A percentile compares a stretch with the other conserved stretches of the same genome.
Evolutionary conservation across 2,888 invertebrate genomes (phyloP).

Genomic region (Gastracanthus pulcherrimus): DNA sequence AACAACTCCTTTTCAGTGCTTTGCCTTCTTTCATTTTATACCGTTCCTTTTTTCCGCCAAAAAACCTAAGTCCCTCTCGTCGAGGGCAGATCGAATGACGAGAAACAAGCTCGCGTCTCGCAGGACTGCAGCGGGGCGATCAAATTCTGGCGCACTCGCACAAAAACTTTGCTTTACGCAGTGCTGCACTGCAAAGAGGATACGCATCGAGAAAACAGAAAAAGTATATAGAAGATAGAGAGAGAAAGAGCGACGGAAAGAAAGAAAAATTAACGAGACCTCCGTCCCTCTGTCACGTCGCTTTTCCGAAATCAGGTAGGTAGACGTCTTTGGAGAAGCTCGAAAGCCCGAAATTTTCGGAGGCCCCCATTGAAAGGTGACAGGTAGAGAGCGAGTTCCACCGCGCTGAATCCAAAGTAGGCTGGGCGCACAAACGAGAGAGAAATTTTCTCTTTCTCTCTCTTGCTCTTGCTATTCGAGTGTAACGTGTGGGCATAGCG

Average conservation of each 20-base stretch:
- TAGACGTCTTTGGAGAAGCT: constrained; percentile 35
- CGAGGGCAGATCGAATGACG: constrained; percentile 47
- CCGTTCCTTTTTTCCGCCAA: constrained; percentile 21
- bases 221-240: neutral
- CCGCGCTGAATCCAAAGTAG: constrained; percentile 44
- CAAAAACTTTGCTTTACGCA: constrained; percentile 40
- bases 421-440: neutral
- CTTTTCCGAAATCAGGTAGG: constrained; percentile 52
- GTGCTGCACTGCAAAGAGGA: constrained; percentile 41
- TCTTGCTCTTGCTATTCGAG: neutral
- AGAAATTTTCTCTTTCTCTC: constrained; percentile 7
- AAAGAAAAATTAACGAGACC: constrained; percentile 36
- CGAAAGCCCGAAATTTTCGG: constrained; percentile 20
- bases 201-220: neutral
- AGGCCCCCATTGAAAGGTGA: constrained; percentile 40
- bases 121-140: constrained; percentile 27
- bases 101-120: constrained; percentile 46
- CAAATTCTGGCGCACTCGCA: constrained; percentile 48
- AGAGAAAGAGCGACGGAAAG: neutral
- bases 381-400: constrained; percentile 50
- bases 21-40: constrained; percentile 21
- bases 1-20: no score
- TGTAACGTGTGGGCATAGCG: neutral
- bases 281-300: constrained; percentile 18
- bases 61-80: constrained; percentile 27